phyloP scores from a whole-genome alignment of 2,113 vertebrate species.

The Raja brachyura region DNA sequence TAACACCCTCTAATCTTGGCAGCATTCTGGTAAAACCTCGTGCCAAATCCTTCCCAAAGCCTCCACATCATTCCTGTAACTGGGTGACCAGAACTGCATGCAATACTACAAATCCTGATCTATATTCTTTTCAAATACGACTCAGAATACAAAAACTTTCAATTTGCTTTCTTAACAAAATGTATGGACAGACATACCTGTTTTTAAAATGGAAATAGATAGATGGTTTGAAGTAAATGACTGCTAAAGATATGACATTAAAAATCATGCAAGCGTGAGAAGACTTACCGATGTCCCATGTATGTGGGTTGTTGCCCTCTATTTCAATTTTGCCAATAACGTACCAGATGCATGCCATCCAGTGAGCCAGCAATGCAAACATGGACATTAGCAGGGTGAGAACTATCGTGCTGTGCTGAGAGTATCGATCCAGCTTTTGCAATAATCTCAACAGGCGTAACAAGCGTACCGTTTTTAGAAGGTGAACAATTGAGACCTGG shows the following conservation, averaged over 20 bases:
- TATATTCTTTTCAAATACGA: not conserved
- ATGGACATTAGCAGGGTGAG: conserved; percentile 96
- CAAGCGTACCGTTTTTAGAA: conserved; percentile 85
- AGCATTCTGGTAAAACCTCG: too few species aligned
- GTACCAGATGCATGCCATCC: conserved; percentile 99
- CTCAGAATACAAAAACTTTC: not conserved
- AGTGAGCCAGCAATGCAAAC: conserved; percentile 94
- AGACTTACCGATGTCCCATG: conserved; percentile 90
- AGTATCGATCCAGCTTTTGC: conserved; percentile 96
- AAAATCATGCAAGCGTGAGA: not conserved
- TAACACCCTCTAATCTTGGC: too few species aligned
- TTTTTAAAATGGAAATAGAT: not conserved
- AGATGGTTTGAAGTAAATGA: not conserved
- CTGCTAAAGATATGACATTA: not conserved
- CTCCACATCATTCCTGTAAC: too few species aligned
- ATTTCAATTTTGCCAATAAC: conserved; percentile 96
- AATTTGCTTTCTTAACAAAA: not conserved
- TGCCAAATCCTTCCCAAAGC: too few species aligned
- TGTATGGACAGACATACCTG: too few species aligned
- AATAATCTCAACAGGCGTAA: conserved; percentile 85
- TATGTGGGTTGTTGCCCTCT: conserved; percentile 76
- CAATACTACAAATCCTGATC: not conserved
- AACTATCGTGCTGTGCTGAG: conserved; percentile 92
- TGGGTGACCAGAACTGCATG: too few species aligned
- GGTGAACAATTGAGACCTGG: conserved; percentile 91